Evolutionary conservation across 2,797 vertebrate species (phyloP), one percentile per base, ranked within the genome.

Genomic region (Coranthus polyacanthus): DNA sequence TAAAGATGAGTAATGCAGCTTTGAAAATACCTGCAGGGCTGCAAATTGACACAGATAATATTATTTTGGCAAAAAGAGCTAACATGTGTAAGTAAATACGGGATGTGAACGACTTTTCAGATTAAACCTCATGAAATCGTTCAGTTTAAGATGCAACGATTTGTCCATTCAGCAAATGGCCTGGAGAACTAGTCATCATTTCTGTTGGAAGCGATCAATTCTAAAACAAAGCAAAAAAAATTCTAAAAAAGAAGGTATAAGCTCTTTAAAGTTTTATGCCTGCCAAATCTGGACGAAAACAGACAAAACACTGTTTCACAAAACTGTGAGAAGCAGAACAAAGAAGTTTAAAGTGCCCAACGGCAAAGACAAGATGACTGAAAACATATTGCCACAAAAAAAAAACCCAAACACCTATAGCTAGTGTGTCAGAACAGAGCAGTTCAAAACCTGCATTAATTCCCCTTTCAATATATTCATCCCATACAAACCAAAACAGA

Each of bases 221-320:
- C 24, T 6, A 26, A 3, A 26, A 26, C 24, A 26, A 26, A 26
- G 6, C 6, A 26, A 26, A 26, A 26, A 3, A 6, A 26, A 26
- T 3, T 26, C 24, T 26, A 26, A 26, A 26, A 26, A 26, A 3
- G 24, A 6, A 3, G 24, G 3, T 26, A 26, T 26, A 6, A 6
- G 24, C 24, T 26, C 24, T 26, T 6, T 26, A n/a, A n/a, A n/a
- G n/a, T n/a, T n/a, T n/a, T n/a, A n/a, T n/a, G n/a, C n/a, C 6
- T 9, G 38, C 5, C 0, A 11, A n/a, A 10, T 15, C 46, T 36
- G 21, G 61, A 53, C 54, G 41, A 72, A 57, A 41, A 45, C 41
- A 54, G 17, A 36, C 16, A 36, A 43, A 21, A 54, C 41, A 53
- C 21, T 43, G 42, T n/a, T n/a, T n/a, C n/a, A n/a, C n/a, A n/a